phyloP scores from a whole-genome alignment of 2,113 vertebrate genomes.

The Coreoperca whiteheadi region DNA sequence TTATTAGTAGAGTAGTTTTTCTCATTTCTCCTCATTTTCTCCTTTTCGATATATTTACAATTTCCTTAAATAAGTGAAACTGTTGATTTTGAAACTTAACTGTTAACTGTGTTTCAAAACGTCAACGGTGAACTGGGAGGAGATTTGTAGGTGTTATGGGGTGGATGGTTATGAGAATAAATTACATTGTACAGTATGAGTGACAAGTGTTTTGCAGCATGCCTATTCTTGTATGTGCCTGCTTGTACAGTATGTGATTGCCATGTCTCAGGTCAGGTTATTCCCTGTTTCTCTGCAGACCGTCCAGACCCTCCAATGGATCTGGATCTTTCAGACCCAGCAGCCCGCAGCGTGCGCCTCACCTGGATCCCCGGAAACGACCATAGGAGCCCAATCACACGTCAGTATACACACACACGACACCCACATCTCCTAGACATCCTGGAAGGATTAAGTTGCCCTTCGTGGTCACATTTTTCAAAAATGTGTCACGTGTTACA shows the following conservation, averaged over 20 bases:
- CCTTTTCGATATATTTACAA: neutral
- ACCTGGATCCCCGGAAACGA: constrained; percentile 96
- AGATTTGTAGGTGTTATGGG: neutral
- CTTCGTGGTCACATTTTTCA: neutral
- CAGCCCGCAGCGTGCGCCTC: constrained; percentile 89
- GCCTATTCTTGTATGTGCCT: neutral
- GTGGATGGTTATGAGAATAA: neutral
- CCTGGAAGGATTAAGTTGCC: neutral
- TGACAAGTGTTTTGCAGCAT: constrained; percentile 14
- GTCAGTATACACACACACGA: constrained; percentile 73
- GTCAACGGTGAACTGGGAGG: neutral
- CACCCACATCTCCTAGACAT: neutral
- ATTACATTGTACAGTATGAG: neutral
- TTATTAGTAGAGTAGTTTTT: neutral
- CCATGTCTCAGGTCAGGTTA: neutral
- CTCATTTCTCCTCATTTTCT: neutral
- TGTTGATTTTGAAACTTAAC: neutral
- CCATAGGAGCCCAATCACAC: constrained; percentile 93
- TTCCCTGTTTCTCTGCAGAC: constrained; percentile 77
- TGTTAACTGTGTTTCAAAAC: no score
- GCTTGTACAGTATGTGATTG: neutral
- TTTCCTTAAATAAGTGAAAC: neutral
- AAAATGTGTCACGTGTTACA: neutral
- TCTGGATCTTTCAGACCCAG: constrained; percentile 91
- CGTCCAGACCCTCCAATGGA: constrained; percentile 91